phyloP scores from a whole-genome alignment of 2,888 invertebrate species.

The Cataglyphis livida region DNA sequence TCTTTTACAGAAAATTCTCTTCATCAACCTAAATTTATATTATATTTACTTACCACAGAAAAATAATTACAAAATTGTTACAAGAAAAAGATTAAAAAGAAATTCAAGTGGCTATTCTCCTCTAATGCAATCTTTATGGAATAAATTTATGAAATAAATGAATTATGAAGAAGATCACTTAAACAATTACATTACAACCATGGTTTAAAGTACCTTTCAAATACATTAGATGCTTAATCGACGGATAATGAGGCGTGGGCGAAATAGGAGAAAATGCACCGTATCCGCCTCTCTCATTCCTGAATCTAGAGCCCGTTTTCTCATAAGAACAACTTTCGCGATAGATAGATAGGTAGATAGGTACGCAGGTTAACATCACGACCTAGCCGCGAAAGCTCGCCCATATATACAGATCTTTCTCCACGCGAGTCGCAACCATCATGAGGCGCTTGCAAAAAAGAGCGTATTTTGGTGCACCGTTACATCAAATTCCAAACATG shows the following conservation, averaged over 20 bases:
- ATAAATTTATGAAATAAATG: neutral
- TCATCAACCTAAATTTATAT: neutral
- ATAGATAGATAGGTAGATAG: neutral
- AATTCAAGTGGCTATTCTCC: neutral
- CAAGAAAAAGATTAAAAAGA: neutral
- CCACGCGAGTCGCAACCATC: conserved; percentile 42
- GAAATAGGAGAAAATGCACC: conserved; percentile 55
- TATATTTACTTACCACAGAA: neutral
- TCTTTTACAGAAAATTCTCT: neutral
- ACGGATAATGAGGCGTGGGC: conserved; percentile 12
- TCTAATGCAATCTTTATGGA: neutral
- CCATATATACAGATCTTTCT: conserved; percentile 57
- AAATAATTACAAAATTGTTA: neutral
- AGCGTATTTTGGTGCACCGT: conserved; percentile 77
- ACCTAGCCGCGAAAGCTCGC: conserved; percentile 55
- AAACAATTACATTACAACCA: neutral
- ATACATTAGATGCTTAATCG: conserved; percentile 15
- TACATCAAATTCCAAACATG: conserved; percentile 73
- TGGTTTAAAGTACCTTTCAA: conserved; percentile 1
- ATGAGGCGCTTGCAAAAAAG: conserved; percentile 31
- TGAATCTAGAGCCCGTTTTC: conserved; percentile 43
- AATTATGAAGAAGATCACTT: neutral
- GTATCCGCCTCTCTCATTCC: conserved; percentile 65
- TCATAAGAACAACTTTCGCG: conserved; percentile 58
- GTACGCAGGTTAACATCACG: conserved; percentile 26